Evolutionary conservation across 2,888 invertebrate species (phyloP).

Genomic region (Helicoverpa assulta): DNA sequence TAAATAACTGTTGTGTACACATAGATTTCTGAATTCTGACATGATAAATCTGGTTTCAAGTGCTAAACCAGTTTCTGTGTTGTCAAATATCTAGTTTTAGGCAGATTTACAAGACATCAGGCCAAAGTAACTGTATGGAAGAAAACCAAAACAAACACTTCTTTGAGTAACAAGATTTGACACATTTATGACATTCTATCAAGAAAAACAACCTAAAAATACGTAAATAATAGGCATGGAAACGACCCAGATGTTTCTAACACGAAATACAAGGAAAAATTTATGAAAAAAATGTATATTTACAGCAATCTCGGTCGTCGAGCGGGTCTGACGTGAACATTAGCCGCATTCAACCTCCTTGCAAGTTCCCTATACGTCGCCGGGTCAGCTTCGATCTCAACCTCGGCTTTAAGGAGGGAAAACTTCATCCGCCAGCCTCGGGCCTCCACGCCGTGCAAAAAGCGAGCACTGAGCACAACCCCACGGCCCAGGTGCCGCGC

Average conservation of each 20-base stretch:
- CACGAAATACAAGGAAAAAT: conserved; percentile 38
- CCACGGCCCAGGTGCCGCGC: conserved; percentile 82
- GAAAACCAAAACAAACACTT: neutral
- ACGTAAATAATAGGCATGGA: neutral
- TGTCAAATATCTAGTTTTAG: conserved; percentile 15
- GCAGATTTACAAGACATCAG: conserved; percentile 7
- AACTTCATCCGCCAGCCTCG: conserved; percentile 87
- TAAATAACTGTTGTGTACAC: too few species aligned
- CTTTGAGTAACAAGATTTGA: too few species aligned
- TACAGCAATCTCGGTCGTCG: conserved; percentile 79
- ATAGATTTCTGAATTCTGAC: neutral
- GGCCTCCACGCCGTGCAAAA: conserved; percentile 84
- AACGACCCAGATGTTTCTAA: neutral
- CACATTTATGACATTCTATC: too few species aligned
- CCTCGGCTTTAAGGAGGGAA: conserved; percentile 82
- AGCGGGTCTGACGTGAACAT: conserved; percentile 80
- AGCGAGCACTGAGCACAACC: conserved; percentile 80
- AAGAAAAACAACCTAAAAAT: too few species aligned
- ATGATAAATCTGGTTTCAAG: neutral
- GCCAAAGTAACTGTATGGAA: neutral
- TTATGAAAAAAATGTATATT: conserved; percentile 72
- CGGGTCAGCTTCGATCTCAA: conserved; percentile 85
- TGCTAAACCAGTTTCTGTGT: conserved; percentile 17
- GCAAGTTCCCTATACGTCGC: conserved; percentile 82
- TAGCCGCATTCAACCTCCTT: conserved; percentile 80